Evolutionary conservation across 2,888 invertebrate genomes (phyloP).

Genomic region (Ecdyonurus torrentis): DNA sequence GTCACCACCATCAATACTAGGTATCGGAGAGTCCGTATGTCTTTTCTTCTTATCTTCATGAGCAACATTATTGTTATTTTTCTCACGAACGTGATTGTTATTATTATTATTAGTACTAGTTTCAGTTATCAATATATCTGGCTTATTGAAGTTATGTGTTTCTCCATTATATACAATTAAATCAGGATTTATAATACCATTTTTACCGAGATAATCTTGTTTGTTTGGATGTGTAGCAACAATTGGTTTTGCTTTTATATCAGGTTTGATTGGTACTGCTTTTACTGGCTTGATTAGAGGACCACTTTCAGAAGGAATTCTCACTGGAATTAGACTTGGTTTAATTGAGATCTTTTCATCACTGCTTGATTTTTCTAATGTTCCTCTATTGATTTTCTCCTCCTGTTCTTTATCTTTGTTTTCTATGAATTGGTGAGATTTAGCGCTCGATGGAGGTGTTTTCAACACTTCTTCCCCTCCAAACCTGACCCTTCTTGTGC

Average conservation of each 20-base stretch:
- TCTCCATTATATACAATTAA: too few relatives aligned
- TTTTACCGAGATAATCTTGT: background rate
- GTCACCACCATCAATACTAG: conserved; percentile 16
- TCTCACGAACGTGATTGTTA: conserved; percentile 7
- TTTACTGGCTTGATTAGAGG: background rate
- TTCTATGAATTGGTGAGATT: too few relatives aligned
- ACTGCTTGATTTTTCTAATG: background rate
- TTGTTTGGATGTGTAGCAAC: background rate
- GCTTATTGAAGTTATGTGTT: background rate
- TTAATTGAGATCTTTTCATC: background rate
- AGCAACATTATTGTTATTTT: conserved; percentile 7
- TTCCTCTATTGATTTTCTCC: background rate
- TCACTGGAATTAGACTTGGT: background rate
- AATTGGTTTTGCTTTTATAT: background rate
- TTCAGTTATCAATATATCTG: background rate
- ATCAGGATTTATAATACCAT: too few relatives aligned
- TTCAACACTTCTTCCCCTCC: conserved; percentile 73
- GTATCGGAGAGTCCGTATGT: background rate
- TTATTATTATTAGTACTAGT: background rate
- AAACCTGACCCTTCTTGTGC: conserved; percentile 44
- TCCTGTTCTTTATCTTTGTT: background rate
- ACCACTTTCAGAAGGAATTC: background rate
- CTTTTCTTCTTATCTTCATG: background rate
- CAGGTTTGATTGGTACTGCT: background rate
- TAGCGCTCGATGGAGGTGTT: conserved; percentile 34